Conservation (phyloP, 2,888 invertebrate genomes). For the Terebella lapidaria region DNA sequence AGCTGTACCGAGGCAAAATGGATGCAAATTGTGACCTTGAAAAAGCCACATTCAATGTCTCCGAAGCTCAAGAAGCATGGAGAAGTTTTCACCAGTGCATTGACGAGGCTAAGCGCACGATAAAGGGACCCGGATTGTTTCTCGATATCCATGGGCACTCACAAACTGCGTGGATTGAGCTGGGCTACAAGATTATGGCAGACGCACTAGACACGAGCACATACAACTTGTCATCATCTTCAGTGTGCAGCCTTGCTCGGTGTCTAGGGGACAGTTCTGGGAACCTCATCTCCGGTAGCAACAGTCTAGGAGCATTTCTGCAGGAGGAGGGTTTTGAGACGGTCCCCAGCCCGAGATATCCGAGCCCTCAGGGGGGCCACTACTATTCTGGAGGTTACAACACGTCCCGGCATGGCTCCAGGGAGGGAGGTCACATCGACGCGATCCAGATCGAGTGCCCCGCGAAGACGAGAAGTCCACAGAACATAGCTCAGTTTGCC, state of each 20-base stretch:
- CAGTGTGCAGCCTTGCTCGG: neutral
- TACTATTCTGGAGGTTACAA: slow-evolving; percentile 28
- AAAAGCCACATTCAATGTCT: slow-evolving; percentile 12
- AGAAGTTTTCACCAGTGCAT: slow-evolving; percentile 23
- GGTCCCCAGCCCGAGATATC: slow-evolving; percentile 22
- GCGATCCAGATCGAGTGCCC: slow-evolving; percentile 17
- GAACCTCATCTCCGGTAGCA: neutral
- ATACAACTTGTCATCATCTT: neutral
- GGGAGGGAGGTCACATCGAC: slow-evolving; percentile 20
- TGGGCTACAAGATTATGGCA: slow-evolving; percentile 19
- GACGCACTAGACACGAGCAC: slow-evolving; percentile 7
- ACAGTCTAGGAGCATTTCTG: slow-evolving; percentile 22
- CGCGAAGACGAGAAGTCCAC: neutral
- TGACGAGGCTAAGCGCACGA: slow-evolving; percentile 9
- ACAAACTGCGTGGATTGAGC: slow-evolving; percentile 21
- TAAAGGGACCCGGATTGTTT: slow-evolving; percentile 13
- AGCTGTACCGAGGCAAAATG: slow-evolving; percentile 10
- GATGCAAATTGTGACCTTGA: slow-evolving; percentile 12
- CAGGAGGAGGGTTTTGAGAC: slow-evolving; percentile 19
- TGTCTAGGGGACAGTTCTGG: neutral
- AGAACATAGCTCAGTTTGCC: neutral
- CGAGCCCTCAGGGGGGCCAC: slow-evolving; percentile 10
- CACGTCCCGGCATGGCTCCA: slow-evolving; percentile 22
- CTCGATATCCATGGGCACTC: slow-evolving; percentile 28
- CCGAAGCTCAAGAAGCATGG: slow-evolving; percentile 18